These are phyloP conservation scores for Ceratina japonica DNA, from an alignment of 1,140 invertebrate species.

Conservation along the genomic window DNA sequence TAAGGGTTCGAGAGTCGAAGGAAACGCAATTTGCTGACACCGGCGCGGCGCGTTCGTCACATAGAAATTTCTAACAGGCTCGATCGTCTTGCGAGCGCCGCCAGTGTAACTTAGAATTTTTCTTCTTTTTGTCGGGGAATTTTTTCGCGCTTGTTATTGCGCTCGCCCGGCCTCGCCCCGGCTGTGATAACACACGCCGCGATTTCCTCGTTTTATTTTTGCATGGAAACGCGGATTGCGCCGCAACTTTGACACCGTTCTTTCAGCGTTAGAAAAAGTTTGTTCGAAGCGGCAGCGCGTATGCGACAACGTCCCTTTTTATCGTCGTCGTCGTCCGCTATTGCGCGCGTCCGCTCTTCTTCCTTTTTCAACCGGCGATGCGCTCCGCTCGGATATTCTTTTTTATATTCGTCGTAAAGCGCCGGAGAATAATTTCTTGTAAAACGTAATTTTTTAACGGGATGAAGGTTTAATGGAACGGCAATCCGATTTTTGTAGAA, in stretches of 20 bases:
- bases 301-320: slow-evolving; percentile 10
- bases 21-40: no score
- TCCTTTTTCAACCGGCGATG: background rate
- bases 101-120: background rate
- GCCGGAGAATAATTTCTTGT: background rate
- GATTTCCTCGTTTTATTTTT: background rate
- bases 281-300: no score
- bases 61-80: background rate
- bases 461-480: background rate
- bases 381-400: background rate
- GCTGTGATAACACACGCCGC: background rate
- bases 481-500: background rate
- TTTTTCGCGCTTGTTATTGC: background rate
- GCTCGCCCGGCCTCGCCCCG: no score
- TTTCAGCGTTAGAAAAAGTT: slow-evolving; percentile 1
- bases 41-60: no score
- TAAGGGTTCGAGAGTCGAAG: no score
- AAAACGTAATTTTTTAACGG: background rate
- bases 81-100: background rate
- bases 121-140: no score
- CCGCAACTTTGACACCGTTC: background rate
- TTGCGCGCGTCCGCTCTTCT: background rate
- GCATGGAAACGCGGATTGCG: background rate
- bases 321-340: background rate
- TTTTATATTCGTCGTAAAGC: background rate